These are phyloP conservation scores for Luidia sarsii DNA, from an alignment of 53 echinoderm and acorn worm species.

Conservation along the genomic window DNA sequence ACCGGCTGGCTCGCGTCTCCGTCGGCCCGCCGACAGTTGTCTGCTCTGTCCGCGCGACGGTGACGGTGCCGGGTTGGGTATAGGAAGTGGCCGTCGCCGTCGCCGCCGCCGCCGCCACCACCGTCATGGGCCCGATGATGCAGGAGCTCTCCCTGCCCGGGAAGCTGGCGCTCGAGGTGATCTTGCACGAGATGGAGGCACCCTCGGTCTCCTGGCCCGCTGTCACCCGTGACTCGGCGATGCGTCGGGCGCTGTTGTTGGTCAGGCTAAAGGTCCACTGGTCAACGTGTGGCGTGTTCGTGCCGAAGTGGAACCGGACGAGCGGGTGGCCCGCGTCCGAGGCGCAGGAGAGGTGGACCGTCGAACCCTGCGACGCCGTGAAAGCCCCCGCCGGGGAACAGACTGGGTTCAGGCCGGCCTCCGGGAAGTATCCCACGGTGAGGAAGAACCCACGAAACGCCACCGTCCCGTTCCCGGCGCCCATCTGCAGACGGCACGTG, in stretches of 20 bases:
- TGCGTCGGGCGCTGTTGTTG: too few species aligned
- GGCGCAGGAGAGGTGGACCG: not conserved
- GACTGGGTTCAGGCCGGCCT: not conserved
- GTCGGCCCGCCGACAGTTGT: too few species aligned
- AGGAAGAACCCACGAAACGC: too few species aligned
- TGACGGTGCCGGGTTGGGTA: too few species aligned
- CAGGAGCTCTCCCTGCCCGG: not conserved
- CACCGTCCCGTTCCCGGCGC: too few species aligned
- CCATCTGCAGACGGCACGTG: too few species aligned
- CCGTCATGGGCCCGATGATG: not conserved
- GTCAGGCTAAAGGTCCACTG: too few species aligned
- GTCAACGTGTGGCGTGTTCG: not conserved
- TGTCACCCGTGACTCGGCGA: not conserved
- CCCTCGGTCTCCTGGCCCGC: not conserved
- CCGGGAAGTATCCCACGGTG: conserved; percentile 4
- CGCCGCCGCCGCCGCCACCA: too few species aligned
- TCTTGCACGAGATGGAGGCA: not conserved
- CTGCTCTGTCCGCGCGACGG: too few species aligned
- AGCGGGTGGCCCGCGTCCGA: not conserved
- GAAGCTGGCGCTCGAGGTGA: not conserved
- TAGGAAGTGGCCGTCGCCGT: too few species aligned
- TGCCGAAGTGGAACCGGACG: not conserved
- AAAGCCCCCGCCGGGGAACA: not conserved
- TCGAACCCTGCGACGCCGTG: not conserved
- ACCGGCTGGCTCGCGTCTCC: too few species aligned